phyloP scores from a whole-genome alignment of 1,140 invertebrate species.

The Dolichoris vasculosae region DNA sequence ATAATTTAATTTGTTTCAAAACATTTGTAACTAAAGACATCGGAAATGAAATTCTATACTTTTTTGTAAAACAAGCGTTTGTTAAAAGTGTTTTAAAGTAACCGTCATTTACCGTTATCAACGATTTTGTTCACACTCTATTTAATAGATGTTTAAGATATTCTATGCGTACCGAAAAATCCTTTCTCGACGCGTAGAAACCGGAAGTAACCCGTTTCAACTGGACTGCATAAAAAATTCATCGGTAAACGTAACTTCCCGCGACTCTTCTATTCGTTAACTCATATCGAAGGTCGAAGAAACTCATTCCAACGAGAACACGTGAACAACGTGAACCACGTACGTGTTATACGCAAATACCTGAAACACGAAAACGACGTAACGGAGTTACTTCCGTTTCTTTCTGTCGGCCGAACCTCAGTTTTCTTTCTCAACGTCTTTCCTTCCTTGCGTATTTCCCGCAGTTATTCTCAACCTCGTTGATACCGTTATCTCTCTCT shows the following conservation, averaged over 20 bases:
- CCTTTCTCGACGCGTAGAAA: background rate
- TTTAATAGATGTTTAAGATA: too few relatives aligned
- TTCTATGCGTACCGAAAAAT: background rate
- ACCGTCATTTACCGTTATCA: too few relatives aligned
- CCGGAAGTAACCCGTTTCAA: constrained; percentile 7
- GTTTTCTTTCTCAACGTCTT: background rate
- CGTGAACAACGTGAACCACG: background rate
- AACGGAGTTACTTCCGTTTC: constrained; percentile 46
- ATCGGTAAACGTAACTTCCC: background rate
- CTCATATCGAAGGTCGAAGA: constrained; percentile 44
- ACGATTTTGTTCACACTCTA: too few relatives aligned
- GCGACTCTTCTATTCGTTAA: constrained; percentile 12
- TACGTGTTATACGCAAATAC: constrained; percentile 41
- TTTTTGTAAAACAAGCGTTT: too few relatives aligned
- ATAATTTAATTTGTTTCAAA: too few relatives aligned
- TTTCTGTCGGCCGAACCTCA: constrained; percentile 19
- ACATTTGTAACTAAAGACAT: too few relatives aligned
- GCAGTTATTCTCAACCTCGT: background rate
- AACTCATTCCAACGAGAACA: constrained; percentile 18
- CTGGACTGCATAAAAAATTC: background rate
- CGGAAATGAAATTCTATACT: too few relatives aligned
- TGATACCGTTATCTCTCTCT: background rate
- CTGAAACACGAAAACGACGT: constrained; percentile 36
- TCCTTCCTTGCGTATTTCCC: background rate
- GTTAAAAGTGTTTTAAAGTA: too few relatives aligned